Evolutionary conservation across 2,888 invertebrate genomes (phyloP), one percentile per base, ranked within the genome.

Genomic region (Aphrophora alni): DNA sequence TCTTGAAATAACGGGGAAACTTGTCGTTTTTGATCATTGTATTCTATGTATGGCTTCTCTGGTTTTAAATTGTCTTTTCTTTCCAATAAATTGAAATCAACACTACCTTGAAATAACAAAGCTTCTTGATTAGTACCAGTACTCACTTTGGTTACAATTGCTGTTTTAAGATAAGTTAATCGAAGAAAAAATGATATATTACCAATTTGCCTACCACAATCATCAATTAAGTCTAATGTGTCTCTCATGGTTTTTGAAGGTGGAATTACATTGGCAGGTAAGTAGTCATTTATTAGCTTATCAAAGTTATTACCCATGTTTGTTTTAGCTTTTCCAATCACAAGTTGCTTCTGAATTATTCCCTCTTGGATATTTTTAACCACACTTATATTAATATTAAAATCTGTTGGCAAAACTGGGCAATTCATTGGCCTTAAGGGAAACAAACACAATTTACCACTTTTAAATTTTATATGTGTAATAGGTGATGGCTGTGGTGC

Each of bases 171-270:
- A 87, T 85, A 0, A 85, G 85, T 78, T 86, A 86, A 1, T 87
- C 87, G 80, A 86, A 86, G 72, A 86, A 87, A 3, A 87, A 86
- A 4, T 87, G 83, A 84, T 27, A 88, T 86, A 38, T 84, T 86
- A 68, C 87, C 88, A 10, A 85, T 85, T 2, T 85, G 82, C 14
- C 85, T 85, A n/a, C 77, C 82, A n/a, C 21, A 17, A 0, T 83
- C 78, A 14, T 84, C 78, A 51, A 85, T 73, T n/a, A 84, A 38
- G 7, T 76, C 75, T 38, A 81, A 83, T 2, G 78, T 77, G 12
- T 83, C 82, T n/a, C 44, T 78, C n/a, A 33, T 38, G 5, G 27
- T 27, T 44, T 78, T 78, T 24, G 77, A 78, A 12, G 71, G 17
- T 3, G 77, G 71, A 21, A 71, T 27, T 2, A 7, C 14, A 72